Evolutionary conservation across 2,113 vertebrate genomes (phyloP).

Genomic region (Petaurus breviceps): DNA sequence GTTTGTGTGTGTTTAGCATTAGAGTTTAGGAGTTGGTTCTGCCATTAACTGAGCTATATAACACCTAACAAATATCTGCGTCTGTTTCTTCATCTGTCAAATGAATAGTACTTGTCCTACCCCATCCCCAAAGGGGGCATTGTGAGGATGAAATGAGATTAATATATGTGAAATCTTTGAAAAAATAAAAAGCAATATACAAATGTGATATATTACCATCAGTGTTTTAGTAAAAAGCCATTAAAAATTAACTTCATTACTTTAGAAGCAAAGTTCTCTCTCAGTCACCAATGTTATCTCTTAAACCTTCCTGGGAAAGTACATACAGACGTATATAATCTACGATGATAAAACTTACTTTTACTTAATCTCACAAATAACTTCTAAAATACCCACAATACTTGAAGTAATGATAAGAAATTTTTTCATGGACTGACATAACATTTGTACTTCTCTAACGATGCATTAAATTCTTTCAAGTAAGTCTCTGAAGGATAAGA

Average conservation of each 20-base stretch:
- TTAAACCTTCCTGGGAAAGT: background rate
- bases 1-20: background rate
- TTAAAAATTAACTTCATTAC: background rate
- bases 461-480: background rate
- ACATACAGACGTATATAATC: background rate
- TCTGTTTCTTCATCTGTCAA: background rate
- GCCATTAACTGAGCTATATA: background rate
- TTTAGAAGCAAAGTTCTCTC: background rate
- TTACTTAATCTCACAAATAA: background rate
- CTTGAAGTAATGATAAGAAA: background rate
- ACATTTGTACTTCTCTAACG: background rate
- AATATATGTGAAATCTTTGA: background rate
- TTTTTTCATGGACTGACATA: background rate
- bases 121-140: background rate
- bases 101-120: background rate
- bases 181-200: background rate
- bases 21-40: background rate
- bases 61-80: background rate
- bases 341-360: background rate
- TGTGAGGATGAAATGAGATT: background rate
- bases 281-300: background rate
- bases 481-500: background rate
- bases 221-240: background rate
- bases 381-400: background rate
- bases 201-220: background rate